Percentiles rank a stretch among this genome's conserved stretches.
These are phyloP conservation scores for Apotomis turbidana DNA, from an alignment of 2,888 invertebrate genomes.

Conservation along the genomic window DNA sequence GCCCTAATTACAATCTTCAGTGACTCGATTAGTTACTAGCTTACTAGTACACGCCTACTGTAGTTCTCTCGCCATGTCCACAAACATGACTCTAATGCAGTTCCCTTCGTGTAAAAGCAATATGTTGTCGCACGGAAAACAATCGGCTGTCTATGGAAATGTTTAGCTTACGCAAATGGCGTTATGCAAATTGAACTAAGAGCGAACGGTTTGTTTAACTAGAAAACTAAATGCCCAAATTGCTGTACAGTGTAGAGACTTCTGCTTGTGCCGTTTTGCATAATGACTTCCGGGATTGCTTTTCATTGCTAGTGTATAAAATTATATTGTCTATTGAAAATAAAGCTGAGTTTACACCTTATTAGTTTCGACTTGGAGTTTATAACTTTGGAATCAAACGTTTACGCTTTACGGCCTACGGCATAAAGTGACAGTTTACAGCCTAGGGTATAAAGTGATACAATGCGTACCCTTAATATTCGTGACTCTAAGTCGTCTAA, in stretches of 20 bases:
- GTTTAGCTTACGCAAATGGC: slow-evolving; percentile 45
- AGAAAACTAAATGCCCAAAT: slow-evolving; percentile 34
- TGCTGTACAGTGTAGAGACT: slow-evolving; percentile 1
- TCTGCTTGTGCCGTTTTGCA: slow-evolving; percentile 10
- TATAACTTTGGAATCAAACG: no score
- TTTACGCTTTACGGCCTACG: no score
- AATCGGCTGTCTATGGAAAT: slow-evolving; percentile 50
- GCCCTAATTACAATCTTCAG: not conserved
- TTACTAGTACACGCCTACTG: slow-evolving; percentile 19
- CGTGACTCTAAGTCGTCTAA: no score
- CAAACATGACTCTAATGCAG: slow-evolving; percentile 48
- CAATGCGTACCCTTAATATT: no score
- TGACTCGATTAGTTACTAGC: not conserved
- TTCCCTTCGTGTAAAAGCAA: slow-evolving; percentile 55
- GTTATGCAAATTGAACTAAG: slow-evolving; percentile 34
- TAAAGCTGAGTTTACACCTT: no score
- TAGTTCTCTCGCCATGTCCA: slow-evolving; percentile 9
- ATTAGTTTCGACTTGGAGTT: no score
- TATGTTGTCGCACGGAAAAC: slow-evolving; percentile 49
- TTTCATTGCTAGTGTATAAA: not conserved
- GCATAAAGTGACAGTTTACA: no score
- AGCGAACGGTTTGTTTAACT: slow-evolving; percentile 32
- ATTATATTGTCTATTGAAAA: not conserved
- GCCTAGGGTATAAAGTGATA: no score
- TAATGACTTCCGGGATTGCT: slow-evolving; percentile 3